Percentiles rank a stretch among this genome's conserved stretches.
These are phyloP conservation scores for Leptarthrus brevirostris DNA, from an alignment of 2,888 invertebrate species.

Conservation along the genomic window DNA sequence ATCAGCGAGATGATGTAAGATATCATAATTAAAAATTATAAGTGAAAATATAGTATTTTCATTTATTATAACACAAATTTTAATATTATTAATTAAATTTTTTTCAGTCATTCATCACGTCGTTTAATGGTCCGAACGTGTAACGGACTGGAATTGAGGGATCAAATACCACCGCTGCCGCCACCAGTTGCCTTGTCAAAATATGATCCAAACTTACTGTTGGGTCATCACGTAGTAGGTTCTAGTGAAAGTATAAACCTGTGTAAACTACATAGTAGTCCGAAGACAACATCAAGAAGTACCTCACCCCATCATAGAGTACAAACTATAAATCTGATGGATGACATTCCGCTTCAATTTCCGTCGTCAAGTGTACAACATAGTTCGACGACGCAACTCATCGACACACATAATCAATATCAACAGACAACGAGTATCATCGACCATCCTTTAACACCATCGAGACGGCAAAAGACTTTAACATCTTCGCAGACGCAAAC, in stretches of 20 bases:
- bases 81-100: background rate
- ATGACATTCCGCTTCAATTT: constrained; percentile 59
- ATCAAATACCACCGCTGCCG: constrained; percentile 71
- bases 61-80: constrained; percentile 14
- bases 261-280: constrained; percentile 66
- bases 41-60: too few relatives aligned
- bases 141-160: constrained; percentile 80
- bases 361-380: constrained; percentile 48
- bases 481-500: constrained; percentile 65
- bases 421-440: constrained; percentile 64
- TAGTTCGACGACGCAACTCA: constrained; percentile 54
- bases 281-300: constrained; percentile 66
- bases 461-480: constrained; percentile 64
- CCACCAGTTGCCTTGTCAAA: constrained; percentile 70
- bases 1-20: constrained; percentile 68
- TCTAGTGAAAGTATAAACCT: constrained; percentile 57
- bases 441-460: constrained; percentile 66
- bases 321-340: constrained; percentile 66
- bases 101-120: constrained; percentile 67
- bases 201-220: constrained; percentile 59
- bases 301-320: constrained; percentile 67
- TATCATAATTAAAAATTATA: constrained; percentile 20
- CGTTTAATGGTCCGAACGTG: constrained; percentile 82
- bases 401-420: constrained; percentile 66
- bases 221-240: constrained; percentile 56